A percentile compares a stretch with the other conserved stretches of the same genome.
phyloP scores from a whole-genome alignment of 1,140 invertebrate genomes.

The Ridgeia piscesae region DNA sequence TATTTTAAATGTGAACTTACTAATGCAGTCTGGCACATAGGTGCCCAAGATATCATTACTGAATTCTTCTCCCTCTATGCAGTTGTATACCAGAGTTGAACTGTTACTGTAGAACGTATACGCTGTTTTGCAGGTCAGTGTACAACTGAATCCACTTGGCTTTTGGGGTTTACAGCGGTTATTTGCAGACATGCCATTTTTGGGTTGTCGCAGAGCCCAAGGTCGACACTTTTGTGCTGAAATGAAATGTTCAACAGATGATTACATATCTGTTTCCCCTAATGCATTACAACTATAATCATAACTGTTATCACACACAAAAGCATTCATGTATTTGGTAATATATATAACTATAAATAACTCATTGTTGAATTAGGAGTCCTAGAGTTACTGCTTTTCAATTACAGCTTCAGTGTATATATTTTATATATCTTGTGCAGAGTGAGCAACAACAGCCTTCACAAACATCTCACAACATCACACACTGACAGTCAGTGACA shows the following conservation, averaged over 20 bases:
- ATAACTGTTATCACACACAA: neutral
- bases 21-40: neutral
- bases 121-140: neutral
- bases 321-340: too few species aligned
- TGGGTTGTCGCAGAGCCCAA: neutral
- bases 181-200: neutral
- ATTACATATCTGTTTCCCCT: neutral
- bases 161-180: neutral
- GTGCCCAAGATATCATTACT: neutral
- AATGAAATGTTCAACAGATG: neutral
- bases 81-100: neutral
- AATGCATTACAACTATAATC: neutral
- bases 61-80: neutral
- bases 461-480: too few species aligned
- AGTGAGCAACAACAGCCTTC: too few species aligned
- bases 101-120: neutral
- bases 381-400: neutral
- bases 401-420: neutral
- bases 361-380: neutral
- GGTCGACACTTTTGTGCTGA: neutral
- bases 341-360: too few species aligned
- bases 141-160: neutral
- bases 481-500: too few species aligned
- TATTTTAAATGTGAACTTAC: neutral
- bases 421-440: too few species aligned